Conservation (phyloP, 2,113 vertebrate species). For the Boulengeromyrus knoepffleri region DNA sequence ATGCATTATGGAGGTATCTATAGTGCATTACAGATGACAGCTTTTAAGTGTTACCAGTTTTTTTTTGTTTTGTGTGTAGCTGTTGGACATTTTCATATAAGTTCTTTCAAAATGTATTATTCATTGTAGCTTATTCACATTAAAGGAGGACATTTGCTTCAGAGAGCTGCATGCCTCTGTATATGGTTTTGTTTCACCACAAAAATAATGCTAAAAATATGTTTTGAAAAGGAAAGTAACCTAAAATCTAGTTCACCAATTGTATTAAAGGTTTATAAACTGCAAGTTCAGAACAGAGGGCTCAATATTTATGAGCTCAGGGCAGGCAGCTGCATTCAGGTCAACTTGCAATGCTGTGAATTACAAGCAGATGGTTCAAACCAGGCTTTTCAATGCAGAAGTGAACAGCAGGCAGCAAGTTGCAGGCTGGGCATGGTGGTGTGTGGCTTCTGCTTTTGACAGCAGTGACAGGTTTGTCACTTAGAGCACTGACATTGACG, state of each 20-base stretch:
- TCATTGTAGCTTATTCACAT: not conserved
- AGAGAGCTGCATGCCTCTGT: not conserved
- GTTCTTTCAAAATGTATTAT: not conserved
- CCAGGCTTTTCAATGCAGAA: not conserved
- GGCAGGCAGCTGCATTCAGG: not conserved
- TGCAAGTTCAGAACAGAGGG: not conserved
- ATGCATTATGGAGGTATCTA: not conserved
- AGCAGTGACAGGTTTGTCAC: not conserved
- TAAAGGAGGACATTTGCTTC: not conserved
- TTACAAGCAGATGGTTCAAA: conserved; percentile 9
- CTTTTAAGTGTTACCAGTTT: not conserved
- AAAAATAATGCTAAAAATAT: not conserved
- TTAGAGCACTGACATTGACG: not conserved
- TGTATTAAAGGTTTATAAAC: conserved; percentile 1
- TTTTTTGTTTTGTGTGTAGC: not conserved
- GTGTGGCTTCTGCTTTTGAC: not conserved
- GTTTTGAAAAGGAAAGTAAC: not conserved
- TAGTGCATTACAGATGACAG: not conserved
- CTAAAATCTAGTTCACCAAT: not conserved
- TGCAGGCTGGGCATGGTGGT: not conserved
- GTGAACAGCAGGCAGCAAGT: not conserved
- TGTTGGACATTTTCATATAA: not conserved
- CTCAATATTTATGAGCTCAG: not conserved
- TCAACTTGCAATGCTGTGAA: not conserved
- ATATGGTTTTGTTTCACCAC: not conserved